Conservation (phyloP, 2,797 vertebrate genomes). For the Graptemys geographica region DNA sequence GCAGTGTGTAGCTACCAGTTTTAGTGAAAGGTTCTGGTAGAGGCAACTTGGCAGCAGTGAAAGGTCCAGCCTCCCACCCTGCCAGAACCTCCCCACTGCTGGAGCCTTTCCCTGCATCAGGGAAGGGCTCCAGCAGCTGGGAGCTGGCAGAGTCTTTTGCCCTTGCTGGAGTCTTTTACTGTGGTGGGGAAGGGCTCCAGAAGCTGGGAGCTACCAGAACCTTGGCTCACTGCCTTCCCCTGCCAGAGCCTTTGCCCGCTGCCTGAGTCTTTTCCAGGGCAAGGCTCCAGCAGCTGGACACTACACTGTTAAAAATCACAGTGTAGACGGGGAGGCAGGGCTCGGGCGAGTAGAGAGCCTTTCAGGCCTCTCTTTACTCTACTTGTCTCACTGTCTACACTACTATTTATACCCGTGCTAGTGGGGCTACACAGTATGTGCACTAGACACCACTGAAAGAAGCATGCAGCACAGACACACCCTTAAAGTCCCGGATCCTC, state of each 20-base stretch:
- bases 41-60: not conserved
- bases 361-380: not conserved
- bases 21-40: not conserved
- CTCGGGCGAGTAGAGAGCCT: not conserved
- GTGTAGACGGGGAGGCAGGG: not conserved
- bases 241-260: not conserved
- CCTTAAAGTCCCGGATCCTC: not conserved
- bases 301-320: not conserved
- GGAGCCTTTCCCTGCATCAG: not conserved
- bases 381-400: not conserved
- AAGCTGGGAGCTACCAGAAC: not conserved
- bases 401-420: not conserved
- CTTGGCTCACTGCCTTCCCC: too few relatives aligned
- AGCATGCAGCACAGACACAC: not conserved
- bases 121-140: not conserved
- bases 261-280: not conserved
- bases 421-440: not conserved
- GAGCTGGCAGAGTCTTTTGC: not conserved
- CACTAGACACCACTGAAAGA: not conserved
- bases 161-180: too few relatives aligned
- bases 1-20: not conserved
- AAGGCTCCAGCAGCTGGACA: not conserved
- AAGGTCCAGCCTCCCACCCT: not conserved
- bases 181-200: too few relatives aligned
- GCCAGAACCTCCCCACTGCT: too few relatives aligned